phyloP scores from a whole-genome alignment of 2,113 vertebrate species.

The Phylloscopus trochilus region DNA sequence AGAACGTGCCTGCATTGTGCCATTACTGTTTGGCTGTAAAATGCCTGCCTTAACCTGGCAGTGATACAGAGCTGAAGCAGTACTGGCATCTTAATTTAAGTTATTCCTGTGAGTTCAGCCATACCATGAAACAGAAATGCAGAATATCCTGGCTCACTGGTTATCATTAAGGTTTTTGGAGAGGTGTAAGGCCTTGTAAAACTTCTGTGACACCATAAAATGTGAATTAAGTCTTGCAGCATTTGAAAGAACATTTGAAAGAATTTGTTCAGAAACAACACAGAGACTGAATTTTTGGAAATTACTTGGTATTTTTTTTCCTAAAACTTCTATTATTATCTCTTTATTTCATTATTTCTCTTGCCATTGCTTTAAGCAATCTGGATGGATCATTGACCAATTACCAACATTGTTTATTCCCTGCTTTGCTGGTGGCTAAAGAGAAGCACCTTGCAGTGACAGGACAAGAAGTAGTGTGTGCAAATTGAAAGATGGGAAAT shows the following conservation, averaged over 20 bases:
- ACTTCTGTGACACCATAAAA: constrained; percentile 26
- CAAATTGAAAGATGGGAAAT: not conserved
- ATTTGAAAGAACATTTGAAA: not conserved
- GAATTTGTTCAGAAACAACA: not conserved
- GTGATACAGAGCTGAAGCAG: not conserved
- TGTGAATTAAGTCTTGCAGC: constrained; percentile 17
- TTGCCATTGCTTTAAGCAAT: not conserved
- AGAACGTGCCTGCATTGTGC: not conserved
- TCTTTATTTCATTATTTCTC: not conserved
- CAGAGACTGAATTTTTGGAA: not conserved
- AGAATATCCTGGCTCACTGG: not conserved
- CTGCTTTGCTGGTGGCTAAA: not conserved
- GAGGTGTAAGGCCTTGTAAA: not conserved
- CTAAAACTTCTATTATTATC: not conserved
- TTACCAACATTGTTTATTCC: not conserved
- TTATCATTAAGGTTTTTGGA: constrained; percentile 14
- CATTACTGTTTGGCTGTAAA: not conserved
- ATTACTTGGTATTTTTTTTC: fast-evolving
- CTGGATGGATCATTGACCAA: not conserved
- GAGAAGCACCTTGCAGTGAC: not conserved
- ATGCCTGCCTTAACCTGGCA: not conserved
- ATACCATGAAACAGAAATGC: not conserved
- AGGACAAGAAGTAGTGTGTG: not conserved
- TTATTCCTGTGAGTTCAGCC: not conserved
- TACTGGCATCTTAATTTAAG: not conserved